phyloP scores from a whole-genome alignment of 1,140 invertebrate genomes.

The Lepidotrigona ventralis region DNA sequence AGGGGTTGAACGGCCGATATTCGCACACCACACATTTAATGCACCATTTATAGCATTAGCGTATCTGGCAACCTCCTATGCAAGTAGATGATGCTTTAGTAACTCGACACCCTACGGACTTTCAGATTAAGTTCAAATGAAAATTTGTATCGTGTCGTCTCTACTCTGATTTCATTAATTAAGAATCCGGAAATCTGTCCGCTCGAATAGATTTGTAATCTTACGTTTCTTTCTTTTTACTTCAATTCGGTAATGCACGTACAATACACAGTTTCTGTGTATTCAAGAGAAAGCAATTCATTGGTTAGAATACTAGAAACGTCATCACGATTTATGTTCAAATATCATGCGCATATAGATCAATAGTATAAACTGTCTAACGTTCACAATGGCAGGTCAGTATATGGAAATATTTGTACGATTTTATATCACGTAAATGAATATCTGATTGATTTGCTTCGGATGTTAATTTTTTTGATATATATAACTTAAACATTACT shows the following conservation, averaged over 20 bases:
- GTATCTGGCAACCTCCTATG: no score
- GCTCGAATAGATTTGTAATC: neutral
- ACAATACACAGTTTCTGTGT: neutral
- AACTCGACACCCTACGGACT: neutral
- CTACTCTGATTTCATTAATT: no score
- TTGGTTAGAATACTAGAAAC: constrained; percentile 11
- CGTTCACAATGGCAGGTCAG: neutral
- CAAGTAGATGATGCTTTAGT: neutral
- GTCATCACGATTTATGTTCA: constrained; percentile 26
- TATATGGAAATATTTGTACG: neutral
- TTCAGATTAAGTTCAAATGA: neutral
- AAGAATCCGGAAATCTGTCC: no score
- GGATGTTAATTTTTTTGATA: no score
- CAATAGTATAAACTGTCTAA: constrained; percentile 23
- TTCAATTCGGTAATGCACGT: neutral
- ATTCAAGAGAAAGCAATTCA: neutral
- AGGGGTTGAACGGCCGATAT: constrained; percentile 33
- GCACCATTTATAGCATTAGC: constrained; percentile 40
- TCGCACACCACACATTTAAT: constrained; percentile 35
- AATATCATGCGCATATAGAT: constrained; percentile 30
- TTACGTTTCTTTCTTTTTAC: no score
- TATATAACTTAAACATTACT: no score
- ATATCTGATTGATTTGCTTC: no score
- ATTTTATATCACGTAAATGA: neutral
- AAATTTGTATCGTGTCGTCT: no score